These are phyloP conservation scores for Phoenicopterus ruber DNA, from an alignment of 2,113 vertebrate genomes.

Conservation along the genomic window DNA sequence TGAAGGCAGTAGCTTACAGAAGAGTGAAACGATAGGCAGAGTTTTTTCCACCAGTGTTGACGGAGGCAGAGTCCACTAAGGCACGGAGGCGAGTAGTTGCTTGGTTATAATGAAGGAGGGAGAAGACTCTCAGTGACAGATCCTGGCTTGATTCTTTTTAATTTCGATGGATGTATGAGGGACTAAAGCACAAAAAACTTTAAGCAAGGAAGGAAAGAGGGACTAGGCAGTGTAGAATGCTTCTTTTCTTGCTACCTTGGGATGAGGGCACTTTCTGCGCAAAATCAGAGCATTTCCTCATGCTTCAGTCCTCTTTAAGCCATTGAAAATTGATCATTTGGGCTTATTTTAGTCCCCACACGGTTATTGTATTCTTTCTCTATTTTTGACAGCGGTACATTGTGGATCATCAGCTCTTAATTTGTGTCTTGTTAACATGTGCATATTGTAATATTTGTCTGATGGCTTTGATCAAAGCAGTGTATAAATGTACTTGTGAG, in stretches of 20 bases:
- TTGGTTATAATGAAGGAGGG: not conserved
- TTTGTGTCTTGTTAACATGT: not conserved
- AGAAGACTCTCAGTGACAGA: not conserved
- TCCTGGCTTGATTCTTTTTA: not conserved
- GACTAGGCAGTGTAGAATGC: not conserved
- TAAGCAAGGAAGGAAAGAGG: not conserved
- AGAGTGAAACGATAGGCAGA: constrained; percentile 13
- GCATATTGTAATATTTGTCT: not conserved
- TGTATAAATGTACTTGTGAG: not conserved
- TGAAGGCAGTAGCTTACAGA: not conserved
- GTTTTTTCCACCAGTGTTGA: not conserved
- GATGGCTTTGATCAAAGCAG: not conserved
- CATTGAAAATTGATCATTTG: not conserved
- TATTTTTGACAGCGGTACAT: not conserved
- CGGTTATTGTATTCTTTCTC: not conserved
- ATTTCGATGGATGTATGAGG: not conserved
- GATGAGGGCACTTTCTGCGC: not conserved
- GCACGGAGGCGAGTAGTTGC: not conserved
- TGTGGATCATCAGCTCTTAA: not conserved
- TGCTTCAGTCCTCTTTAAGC: not conserved
- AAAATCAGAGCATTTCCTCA: not conserved
- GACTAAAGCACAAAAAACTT: not conserved
- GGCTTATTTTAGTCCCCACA: not conserved
- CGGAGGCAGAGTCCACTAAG: not conserved
- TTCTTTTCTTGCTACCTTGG: not conserved